Percentiles rank a stretch among this genome's conserved stretches.
Conservation (phyloP, 2,888 invertebrate species). For the Ernsta delagoae region DNA sequence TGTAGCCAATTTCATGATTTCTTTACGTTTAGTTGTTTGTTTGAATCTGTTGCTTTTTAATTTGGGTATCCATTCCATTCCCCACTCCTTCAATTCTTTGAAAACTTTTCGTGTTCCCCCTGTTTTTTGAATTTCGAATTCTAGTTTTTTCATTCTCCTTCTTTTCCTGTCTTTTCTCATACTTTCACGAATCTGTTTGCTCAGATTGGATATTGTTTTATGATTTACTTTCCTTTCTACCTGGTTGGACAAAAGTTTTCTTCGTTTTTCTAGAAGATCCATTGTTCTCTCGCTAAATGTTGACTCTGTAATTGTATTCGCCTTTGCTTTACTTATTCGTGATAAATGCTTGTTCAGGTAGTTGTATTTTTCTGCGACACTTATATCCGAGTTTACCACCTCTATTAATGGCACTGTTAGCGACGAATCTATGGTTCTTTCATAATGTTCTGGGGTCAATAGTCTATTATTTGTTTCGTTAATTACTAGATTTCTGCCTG, state of each 20-base stretch:
- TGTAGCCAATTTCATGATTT: not conserved
- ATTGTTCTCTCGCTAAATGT: slow-evolving; percentile 7
- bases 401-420: too few species aligned
- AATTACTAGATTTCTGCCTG: too few species aligned
- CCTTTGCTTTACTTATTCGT: too few species aligned
- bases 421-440: too few species aligned
- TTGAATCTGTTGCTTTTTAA: not conserved
- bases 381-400: too few species aligned
- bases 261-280: slow-evolving; percentile 36
- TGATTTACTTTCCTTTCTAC: not conserved
- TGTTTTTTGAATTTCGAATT: slow-evolving; percentile 40
- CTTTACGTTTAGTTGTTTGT: not conserved
- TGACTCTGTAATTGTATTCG: too few species aligned
- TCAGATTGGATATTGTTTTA: slow-evolving; percentile 36
- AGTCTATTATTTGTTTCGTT: too few species aligned
- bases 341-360: too few species aligned
- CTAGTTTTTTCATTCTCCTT: slow-evolving; percentile 38
- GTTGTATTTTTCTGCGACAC: too few species aligned
- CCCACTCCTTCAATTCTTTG: slow-evolving; percentile 37
- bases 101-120: slow-evolving; percentile 44
- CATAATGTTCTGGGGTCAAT: too few species aligned
- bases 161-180: slow-evolving; percentile 41
- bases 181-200: slow-evolving; percentile 40
- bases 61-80: slow-evolving; percentile 37
- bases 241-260: not conserved